Percentiles rank a stretch among this genome's conserved stretches.
phyloP scores from a whole-genome alignment of 2,113 vertebrate species.

The Phalacrocorax pelagicus region DNA sequence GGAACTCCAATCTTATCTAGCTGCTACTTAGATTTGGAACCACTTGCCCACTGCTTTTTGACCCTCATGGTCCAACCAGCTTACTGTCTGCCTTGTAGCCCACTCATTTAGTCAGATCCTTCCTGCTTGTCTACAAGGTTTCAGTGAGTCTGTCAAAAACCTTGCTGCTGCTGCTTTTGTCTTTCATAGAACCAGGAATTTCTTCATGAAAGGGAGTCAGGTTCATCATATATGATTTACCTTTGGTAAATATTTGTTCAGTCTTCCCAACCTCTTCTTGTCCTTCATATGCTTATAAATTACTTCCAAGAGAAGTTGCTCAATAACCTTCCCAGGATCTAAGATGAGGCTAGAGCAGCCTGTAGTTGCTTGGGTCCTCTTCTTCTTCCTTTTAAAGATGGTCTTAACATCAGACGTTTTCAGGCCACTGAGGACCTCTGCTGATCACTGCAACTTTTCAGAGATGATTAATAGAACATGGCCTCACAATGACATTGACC shows the following conservation, averaged over 20 bases:
- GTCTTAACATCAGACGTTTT: background rate
- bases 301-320: background rate
- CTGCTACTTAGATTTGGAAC: background rate
- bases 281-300: background rate
- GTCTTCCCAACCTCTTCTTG: background rate
- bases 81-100: background rate
- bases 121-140: background rate
- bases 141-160: background rate
- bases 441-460: background rate
- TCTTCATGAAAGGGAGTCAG: background rate
- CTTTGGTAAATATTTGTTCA: background rate
- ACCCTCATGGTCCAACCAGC: background rate
- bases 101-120: background rate
- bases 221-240: background rate
- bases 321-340: background rate
- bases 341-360: background rate
- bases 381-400: background rate
- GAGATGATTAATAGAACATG: background rate
- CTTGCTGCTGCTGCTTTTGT: background rate
- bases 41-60: background rate
- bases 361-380: background rate
- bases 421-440: background rate
- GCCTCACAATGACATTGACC: background rate
- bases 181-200: background rate
- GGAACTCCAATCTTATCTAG: background rate